phyloP scores from a whole-genome alignment of 1,140 invertebrate species.

The Homalodisca vitripennis region DNA sequence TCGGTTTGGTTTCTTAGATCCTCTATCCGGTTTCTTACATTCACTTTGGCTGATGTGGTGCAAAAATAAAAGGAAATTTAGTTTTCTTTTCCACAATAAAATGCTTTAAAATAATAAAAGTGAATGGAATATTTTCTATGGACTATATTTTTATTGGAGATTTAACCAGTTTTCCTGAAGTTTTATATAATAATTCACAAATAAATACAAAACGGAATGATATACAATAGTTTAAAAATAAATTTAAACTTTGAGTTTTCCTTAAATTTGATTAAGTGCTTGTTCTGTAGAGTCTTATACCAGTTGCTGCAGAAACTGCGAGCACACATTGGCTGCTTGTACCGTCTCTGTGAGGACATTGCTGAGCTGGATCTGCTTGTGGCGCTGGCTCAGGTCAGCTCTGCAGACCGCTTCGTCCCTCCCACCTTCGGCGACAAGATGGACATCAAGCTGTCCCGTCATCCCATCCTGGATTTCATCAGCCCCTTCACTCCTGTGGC shows the following conservation, averaged over 20 bases:
- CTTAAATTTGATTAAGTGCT: not conserved
- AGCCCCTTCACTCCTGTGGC: constrained; percentile 57
- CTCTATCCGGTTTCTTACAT: no score
- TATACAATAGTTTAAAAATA: not conserved
- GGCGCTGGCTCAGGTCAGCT: constrained; percentile 68
- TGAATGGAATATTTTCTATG: no score
- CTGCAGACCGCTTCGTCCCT: constrained; percentile 57
- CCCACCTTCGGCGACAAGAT: constrained; percentile 71
- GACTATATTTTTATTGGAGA: no score
- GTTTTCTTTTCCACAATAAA: no score
- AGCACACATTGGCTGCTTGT: constrained; percentile 69
- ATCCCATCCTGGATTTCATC: constrained; percentile 77
- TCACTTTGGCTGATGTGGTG: no score
- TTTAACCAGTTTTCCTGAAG: no score
- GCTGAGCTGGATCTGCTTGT: constrained; percentile 76
- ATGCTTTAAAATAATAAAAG: no score
- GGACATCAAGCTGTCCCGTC: constrained; percentile 66
- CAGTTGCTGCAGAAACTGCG: constrained; percentile 60
- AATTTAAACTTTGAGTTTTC: not conserved
- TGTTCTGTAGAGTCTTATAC: constrained; percentile 59
- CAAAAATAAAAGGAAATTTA: no score
- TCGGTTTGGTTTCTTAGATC: no score
- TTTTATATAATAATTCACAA: not conserved
- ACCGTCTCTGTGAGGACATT: constrained; percentile 76
- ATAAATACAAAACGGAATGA: not conserved